Evolutionary conservation across 2,888 invertebrate genomes (phyloP), one percentile per base, ranked within the genome.

Genomic region (Cancer borealis): DNA sequence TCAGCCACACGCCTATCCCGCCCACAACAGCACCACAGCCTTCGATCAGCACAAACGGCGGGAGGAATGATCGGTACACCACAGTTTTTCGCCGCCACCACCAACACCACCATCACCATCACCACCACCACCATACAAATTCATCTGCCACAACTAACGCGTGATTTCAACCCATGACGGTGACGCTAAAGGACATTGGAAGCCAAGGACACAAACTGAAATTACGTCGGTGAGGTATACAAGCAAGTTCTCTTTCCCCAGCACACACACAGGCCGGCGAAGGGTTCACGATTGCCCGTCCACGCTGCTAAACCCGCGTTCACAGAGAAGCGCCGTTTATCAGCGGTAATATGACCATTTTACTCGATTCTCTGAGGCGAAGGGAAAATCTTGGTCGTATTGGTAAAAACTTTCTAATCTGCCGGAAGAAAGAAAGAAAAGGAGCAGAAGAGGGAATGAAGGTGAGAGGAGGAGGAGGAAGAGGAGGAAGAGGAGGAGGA

Each of bases 401-500:
- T 66, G 66, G 66, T 66, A 66, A 66, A 66, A 66, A 66, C 66
- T 66, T 66, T 66, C 66, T 66, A 66, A 66, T 66, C 66, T 79
- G 79, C 79, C 30, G 79, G 79, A 21, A 66, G n/a, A 21, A 79
- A 79, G 79, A 30, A 79, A 26, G 79, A 30, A 12, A 30, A 30
- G 30, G 47, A 49, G 89, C 10, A 47, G 21, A 39, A 21, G 49
- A 26, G 30, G 79, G 30, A 14, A 30, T 17, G 6, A 21, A 30
- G n/a, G 66, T 0, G n/a, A 21, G 66, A 66, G 66, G 8, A 21
- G 21, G 66, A 66, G 66, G 21, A 21, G 21, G 92, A 21, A 12
- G 92, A 21, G 73, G 92, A 92, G 84, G 39, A 39, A 47, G 92
- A 84, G 84, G 14, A 39, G 46, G 92, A 92, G 92, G 30, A 45